These are phyloP conservation scores for Ryuthela nishihirai DNA, from an alignment of 2,888 invertebrate genomes.

Conservation along the genomic window DNA sequence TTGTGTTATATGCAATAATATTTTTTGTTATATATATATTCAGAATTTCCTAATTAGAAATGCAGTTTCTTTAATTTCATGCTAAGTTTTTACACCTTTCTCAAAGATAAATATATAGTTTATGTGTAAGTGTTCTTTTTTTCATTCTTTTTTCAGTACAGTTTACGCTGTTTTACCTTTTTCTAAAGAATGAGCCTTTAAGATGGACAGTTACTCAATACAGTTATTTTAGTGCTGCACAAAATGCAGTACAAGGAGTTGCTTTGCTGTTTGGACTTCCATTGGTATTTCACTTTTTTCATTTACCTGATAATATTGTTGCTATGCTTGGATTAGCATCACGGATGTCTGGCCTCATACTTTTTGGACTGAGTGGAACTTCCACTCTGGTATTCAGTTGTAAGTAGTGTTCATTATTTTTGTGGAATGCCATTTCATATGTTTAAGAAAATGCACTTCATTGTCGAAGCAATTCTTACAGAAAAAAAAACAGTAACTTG, in stretches of 20 bases:
- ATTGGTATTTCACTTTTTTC: conserved; percentile 5
- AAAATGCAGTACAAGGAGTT: conserved; percentile 31
- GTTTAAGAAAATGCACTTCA: too few species aligned
- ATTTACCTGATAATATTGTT: conserved; percentile 47
- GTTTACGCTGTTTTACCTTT: conserved; percentile 10
- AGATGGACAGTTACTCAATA: conserved; percentile 18
- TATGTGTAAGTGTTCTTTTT: neutral
- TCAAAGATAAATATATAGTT: too few species aligned
- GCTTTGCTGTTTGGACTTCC: conserved; percentile 31
- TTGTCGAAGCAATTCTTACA: too few species aligned
- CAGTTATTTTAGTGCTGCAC: conserved; percentile 19
- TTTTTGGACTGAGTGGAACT: conserved; percentile 48
- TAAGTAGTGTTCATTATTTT: conserved; percentile 41
- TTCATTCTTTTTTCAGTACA: conserved; percentile 17
- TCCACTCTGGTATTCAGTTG: conserved; percentile 50
- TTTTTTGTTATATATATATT: too few species aligned
- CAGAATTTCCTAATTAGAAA: too few species aligned
- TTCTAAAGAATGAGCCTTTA: conserved; percentile 9
- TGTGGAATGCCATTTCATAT: neutral
- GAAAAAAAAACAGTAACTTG: too few species aligned
- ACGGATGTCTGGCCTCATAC: conserved; percentile 47
- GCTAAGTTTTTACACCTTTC: too few species aligned
- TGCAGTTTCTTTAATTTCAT: too few species aligned
- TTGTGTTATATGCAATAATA: too few species aligned
- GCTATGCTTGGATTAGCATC: conserved; percentile 51